These are phyloP conservation scores for Zoanthus sansibaricus DNA, from an alignment of 92 coral and sea anemone genomes.

Conservation along the genomic window DNA sequence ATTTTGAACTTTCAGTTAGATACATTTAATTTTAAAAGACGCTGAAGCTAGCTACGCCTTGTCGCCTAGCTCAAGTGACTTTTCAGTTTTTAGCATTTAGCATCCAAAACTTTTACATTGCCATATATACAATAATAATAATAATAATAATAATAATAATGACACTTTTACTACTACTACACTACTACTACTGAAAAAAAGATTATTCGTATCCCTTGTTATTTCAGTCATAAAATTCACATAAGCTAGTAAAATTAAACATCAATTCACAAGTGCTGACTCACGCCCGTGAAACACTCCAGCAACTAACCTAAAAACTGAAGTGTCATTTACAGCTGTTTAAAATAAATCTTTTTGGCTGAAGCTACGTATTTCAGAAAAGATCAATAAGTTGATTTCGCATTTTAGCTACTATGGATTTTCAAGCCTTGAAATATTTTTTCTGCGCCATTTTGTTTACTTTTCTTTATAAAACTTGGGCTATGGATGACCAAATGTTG, in stretches of 20 bases:
- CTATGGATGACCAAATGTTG: neutral
- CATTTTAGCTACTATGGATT: neutral
- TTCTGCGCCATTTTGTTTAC: neutral
- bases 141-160: too few species aligned
- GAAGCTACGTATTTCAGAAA: neutral
- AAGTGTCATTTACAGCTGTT: too few species aligned
- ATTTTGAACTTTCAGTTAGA: too few species aligned
- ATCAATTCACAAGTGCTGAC: constrained; percentile 17
- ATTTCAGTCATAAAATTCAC: neutral
- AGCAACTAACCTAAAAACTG: neutral
- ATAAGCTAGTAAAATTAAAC: neutral
- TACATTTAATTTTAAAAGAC: too few species aligned
- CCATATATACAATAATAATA: too few species aligned
- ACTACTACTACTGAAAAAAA: too few species aligned
- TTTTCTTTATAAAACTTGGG: neutral
- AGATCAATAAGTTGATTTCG: neutral
- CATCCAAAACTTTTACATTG: too few species aligned
- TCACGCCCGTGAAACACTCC: neutral
- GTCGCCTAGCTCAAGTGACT: too few species aligned
- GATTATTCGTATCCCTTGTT: too few species aligned
- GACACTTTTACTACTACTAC: too few species aligned
- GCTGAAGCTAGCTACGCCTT: too few species aligned
- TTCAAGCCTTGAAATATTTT: neutral
- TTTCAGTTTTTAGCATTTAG: too few species aligned
- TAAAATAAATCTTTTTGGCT: neutral